Base-by-base conservation (phyloP, 2,113 vertebrate species). In the Neotragus pygmaeus region DNA sequence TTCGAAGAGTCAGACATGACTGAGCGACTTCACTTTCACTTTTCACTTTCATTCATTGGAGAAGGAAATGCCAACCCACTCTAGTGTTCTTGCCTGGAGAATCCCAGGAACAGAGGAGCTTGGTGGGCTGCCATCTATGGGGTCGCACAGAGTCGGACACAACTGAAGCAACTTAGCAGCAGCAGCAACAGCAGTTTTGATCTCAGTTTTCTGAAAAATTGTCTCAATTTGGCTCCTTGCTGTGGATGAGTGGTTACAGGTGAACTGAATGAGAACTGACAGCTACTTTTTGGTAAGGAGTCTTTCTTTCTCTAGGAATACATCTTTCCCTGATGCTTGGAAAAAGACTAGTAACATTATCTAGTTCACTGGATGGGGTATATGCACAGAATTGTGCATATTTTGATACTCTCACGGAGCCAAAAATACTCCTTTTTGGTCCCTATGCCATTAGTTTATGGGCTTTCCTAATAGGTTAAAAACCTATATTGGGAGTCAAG, bases 251-350 rank as follows among this genome's bases (percentile, higher is more conserved):
- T 53, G 8, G 39, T 78, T 94, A 66, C 53, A 88, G 58, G 36
- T 88, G 87, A 88, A 66, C 80, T 36, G 47, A 93, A 89, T 94
- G 81, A 96, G 75, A 84, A 85, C 43, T 90, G 90, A 98, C 90
- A 96, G 90, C 58, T 84, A 73, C 75, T 92, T 97, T 92, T 80
- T 96, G 58, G 53, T 88, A 92, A 90, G 64, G 6, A 39, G 58
- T 78, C 84, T 95, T 89, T 94, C 90, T 90, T 66, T 81, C 90
- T 82, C 73, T 55, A 90, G 80, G 33, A 96, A 88, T 81, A 88
- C 16, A 70, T 62, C 60, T 95, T 94, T 11, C 84, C 36, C 87
- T n/a, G 13, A 81, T 94, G 87, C 91, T 30, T 93, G n/a, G 90
- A 60, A 93, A 86, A 95, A 64, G 58, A 55, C 33, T 57, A 78